phyloP scores from a whole-genome alignment of 2,113 vertebrate species.

The Gambusia holbrooki region DNA sequence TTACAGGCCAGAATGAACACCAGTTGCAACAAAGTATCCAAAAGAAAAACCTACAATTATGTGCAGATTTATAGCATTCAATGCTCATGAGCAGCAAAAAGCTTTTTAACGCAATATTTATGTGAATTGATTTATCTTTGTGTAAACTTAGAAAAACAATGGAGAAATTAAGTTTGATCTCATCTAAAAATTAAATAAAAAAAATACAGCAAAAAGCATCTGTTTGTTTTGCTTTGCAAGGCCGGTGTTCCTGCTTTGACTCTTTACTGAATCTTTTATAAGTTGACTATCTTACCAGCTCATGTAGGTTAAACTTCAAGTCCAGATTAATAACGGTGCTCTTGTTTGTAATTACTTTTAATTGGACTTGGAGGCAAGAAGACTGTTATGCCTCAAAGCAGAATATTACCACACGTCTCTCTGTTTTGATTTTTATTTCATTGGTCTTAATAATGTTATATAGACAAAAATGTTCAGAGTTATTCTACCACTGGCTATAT shows the following conservation, averaged over 20 bases:
- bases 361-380: neutral
- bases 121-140: too few relatives aligned
- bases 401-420: neutral
- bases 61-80: neutral
- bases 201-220: too few relatives aligned
- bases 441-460: neutral
- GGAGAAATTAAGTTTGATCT: too few relatives aligned
- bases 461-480: neutral
- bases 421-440: neutral
- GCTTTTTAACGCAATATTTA: too few relatives aligned
- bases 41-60: neutral
- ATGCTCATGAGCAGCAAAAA: neutral
- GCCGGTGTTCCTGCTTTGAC: neutral
- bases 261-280: neutral
- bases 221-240: too few relatives aligned
- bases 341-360: neutral
- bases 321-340: neutral
- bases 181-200: too few relatives aligned
- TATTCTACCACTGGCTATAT: neutral
- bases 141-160: too few relatives aligned
- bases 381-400: neutral
- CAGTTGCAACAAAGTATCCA: neutral
- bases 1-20: neutral
- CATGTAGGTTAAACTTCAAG: neutral
- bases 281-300: neutral